Conservation (phyloP, 2,113 vertebrate genomes). For the Pomatostomus ruficeps region DNA sequence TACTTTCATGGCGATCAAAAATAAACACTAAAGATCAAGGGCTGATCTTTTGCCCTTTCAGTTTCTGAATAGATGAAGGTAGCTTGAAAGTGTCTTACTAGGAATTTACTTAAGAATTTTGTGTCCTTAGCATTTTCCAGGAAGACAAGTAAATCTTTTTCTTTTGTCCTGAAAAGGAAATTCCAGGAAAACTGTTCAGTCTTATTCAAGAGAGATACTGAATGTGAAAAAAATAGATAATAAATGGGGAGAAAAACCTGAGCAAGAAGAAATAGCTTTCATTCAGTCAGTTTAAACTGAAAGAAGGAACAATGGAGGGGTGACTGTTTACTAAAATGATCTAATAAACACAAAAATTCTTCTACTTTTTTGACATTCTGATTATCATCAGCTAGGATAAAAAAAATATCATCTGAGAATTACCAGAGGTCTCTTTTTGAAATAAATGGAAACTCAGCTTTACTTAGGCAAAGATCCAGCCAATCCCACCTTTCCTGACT, state of each 20-base stretch:
- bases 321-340: background rate
- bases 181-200: background rate
- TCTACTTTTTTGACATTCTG: background rate
- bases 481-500: background rate
- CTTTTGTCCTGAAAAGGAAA: background rate
- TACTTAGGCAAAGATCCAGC: background rate
- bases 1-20: background rate
- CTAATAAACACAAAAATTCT: background rate
- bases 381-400: background rate
- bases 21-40: background rate
- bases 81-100: background rate
- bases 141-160: background rate
- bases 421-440: background rate
- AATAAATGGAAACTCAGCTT: background rate
- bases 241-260: background rate
- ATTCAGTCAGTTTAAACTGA: background rate
- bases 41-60: background rate
- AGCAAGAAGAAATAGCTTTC: background rate
- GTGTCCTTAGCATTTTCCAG: background rate
- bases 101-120: background rate
- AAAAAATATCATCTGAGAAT: background rate
- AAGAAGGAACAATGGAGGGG: background rate
- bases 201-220: background rate
- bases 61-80: background rate
- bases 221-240: background rate